Base-by-base conservation (phyloP, 2,113 vertebrate species). In the Atherinomorus stipes region DNA sequence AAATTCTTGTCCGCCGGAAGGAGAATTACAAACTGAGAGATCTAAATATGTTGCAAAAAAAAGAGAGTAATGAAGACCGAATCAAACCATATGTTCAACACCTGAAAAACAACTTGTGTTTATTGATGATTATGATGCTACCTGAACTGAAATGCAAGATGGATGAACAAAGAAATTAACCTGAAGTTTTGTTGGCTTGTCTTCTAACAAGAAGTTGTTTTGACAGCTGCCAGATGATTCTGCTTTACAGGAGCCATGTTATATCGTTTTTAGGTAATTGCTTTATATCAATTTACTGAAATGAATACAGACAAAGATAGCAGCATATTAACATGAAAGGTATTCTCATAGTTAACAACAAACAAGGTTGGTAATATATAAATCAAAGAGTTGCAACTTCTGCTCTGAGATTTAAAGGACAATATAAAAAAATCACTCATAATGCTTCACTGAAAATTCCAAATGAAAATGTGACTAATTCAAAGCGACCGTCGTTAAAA, bases 31-130 rank as follows among this genome's bases (percentile, higher is more conserved):
- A 78, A 52, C 49, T 56, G 26, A 67, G 61, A 78, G 45, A 71
- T 78, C 44, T 60, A 76, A 78, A 67, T 26, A 25, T 40, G 67
- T 52, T 51, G 71, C 64, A 71, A 79, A 68, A 78, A 64, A 87
- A 77, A 74, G 54, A 58, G 28, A 51, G 37, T 49, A 23, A 37
- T 58, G 62, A 73, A 62, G 62, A 74, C 68, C 72, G 80, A 80
- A 77, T 49, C 45, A 47, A 25, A 49, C 58, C 85, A 88, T 80
- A 69, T 88, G 82, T 64, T 77, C 21, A 40, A n/a, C 53, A 28
- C 28, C 28, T 6, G 6, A 9, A n/a, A n/a, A n/a, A n/a, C n/a
- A n/a, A 34, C 31, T 6, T 34, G 31, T 34, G 31, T 1, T 9
- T 5, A 34, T 34, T 1, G 31, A 34, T 34, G 8, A 34, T 34